Evolutionary conservation across 2,797 vertebrate genomes (phyloP).

Genomic region (Gorsachius magnificus): DNA sequence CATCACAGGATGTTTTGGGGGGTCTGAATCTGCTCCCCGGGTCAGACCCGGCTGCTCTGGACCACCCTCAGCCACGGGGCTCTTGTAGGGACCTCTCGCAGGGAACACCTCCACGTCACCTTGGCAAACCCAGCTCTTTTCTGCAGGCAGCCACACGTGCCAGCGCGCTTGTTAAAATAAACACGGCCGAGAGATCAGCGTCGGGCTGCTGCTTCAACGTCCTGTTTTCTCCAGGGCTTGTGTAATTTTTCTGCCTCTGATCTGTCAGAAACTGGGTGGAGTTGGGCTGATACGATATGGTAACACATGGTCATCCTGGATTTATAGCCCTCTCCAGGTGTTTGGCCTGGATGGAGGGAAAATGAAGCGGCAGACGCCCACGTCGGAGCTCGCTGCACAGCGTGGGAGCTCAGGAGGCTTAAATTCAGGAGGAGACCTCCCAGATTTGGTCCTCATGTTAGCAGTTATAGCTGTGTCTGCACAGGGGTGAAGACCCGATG

Average conservation of each 20-base stretch:
- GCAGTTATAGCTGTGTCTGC: neutral
- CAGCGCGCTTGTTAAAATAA: neutral
- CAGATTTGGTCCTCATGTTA: neutral
- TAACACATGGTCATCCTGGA: neutral
- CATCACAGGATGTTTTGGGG: neutral
- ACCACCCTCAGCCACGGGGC: neutral
- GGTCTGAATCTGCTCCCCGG: neutral
- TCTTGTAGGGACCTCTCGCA: neutral
- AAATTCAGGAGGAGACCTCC: neutral
- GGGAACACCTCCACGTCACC: neutral
- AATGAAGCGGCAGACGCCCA: neutral
- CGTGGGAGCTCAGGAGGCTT: neutral
- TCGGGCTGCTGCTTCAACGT: neutral
- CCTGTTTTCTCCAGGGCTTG: neutral
- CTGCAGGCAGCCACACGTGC: neutral
- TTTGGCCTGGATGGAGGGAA: neutral
- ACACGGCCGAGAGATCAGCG: neutral
- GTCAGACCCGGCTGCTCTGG: neutral
- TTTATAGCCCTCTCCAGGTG: neutral
- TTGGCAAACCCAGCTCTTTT: neutral
- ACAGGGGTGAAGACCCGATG: rapidly evolving
- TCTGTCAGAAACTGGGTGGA: neutral
- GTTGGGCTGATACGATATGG: neutral
- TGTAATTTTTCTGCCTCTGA: neutral
- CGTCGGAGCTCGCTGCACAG: neutral